phyloP scores from a whole-genome alignment of 2,797 vertebrate genomes.

The Australoheros facetus region DNA sequence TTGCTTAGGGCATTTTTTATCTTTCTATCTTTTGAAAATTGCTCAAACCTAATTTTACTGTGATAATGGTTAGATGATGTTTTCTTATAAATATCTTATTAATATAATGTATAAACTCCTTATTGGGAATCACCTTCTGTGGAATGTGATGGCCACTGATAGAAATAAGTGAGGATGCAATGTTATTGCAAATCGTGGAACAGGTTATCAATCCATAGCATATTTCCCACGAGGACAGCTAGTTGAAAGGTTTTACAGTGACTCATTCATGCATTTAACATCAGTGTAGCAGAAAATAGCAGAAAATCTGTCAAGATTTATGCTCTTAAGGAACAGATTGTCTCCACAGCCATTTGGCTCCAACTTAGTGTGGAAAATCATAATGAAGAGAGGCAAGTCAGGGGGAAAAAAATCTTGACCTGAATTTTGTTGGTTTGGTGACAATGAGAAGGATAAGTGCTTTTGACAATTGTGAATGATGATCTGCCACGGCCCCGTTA shows the following conservation, averaged over 20 bases:
- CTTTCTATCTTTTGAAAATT: not conserved
- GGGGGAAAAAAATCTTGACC: constrained; percentile 71
- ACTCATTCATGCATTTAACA: constrained; percentile 44
- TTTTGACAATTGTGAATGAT: constrained; percentile 94
- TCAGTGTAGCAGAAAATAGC: constrained; percentile 36
- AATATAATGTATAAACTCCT: not conserved
- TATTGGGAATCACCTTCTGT: not conserved
- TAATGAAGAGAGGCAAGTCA: constrained; percentile 68
- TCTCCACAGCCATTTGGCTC: constrained; percentile 52
- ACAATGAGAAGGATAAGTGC: constrained; percentile 92
- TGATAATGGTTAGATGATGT: not conserved
- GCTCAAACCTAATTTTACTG: not conserved
- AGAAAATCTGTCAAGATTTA: constrained; percentile 54
- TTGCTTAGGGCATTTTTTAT: not conserved
- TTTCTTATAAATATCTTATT: not conserved
- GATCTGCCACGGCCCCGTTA: constrained; percentile 85
- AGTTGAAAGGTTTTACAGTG: constrained; percentile 28
- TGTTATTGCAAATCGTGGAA: constrained; percentile 28
- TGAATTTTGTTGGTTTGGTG: constrained; percentile 83
- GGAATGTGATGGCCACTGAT: constrained; percentile 1
- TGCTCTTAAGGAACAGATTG: constrained; percentile 40
- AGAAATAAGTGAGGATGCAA: constrained; percentile 11
- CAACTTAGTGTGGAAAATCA: constrained; percentile 51
- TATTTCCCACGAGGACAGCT: constrained; percentile 8
- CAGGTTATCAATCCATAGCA: constrained; percentile 23